Evolutionary conservation across 2,888 invertebrate genomes (phyloP), one percentile per base, ranked within the genome.

Genomic region (Torymus texanus): DNA sequence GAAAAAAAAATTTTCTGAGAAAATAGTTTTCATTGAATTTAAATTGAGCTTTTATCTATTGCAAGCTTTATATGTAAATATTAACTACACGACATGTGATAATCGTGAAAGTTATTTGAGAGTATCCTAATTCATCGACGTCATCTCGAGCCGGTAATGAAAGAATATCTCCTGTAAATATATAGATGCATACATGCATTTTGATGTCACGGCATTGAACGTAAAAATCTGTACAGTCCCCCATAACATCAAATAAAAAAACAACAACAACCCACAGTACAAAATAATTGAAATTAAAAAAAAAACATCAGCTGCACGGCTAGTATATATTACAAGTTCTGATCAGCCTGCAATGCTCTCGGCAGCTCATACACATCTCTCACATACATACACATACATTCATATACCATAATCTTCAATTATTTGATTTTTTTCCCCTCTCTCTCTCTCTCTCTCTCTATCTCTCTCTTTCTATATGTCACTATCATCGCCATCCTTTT

Each of bases 361-460:
- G 29, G 12, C 24, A 58, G 68, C 56, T n/a, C 58, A 21, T 29
- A 29, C 29, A 29, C 29, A 29, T 29, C 3, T 24, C 29, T 29
- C 29, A 5, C 29, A 5, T 18, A 8, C 63, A 11, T 12, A 18
- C 65, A 63, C 50, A 61, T 72, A 72, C 72, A 73, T 62, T 66
- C 65, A 53, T 68, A 14, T 41, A 50, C 29, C 29, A 29, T 29
- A 29, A 53, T 81, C 73, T 65, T 79, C 56, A 75, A 81, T n/a
- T 78, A 77, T 80, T 66, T 79, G 82, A 73, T 83, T 83, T 83
- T 63, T 77, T 82, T 80, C 75, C 74, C 5, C 29, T 24, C 24
- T 2, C 3, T 24, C 24, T 29, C 29, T 29, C 29, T 29, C 4
- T 29, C 5, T 29, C 29, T n/a, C n/a, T n/a, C n/a, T n/a, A n/a